Conservation (phyloP, 2,797 vertebrate genomes). For the Numenius phaeopus region DNA sequence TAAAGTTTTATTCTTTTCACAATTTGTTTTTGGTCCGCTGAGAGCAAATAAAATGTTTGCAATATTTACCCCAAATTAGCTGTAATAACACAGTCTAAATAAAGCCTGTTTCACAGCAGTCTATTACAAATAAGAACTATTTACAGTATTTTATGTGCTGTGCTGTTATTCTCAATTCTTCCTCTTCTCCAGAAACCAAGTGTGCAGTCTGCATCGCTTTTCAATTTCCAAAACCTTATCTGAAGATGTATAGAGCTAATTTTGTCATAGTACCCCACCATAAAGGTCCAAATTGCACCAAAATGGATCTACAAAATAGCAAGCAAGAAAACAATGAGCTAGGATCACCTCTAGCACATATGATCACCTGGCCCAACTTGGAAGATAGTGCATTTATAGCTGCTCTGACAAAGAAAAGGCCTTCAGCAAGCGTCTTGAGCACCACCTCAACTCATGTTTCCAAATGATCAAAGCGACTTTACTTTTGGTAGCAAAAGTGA, state of each 20-base stretch:
- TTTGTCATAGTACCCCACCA: not conserved
- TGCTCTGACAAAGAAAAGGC: not conserved
- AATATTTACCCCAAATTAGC: conserved; percentile 11
- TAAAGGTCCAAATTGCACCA: not conserved
- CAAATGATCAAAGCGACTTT: not conserved
- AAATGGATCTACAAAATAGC: not conserved
- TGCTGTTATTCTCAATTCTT: not conserved
- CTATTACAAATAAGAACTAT: not conserved
- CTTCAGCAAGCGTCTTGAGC: not conserved
- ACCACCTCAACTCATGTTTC: not conserved
- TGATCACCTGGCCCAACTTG: not conserved
- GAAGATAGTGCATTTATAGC: not conserved
- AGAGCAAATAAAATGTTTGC: not conserved
- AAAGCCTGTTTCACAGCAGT: not conserved
- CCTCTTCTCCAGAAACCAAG: not conserved
- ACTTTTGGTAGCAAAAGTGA: not conserved
- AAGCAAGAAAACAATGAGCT: not conserved
- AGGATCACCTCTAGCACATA: not conserved
- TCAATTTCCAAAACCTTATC: not conserved
- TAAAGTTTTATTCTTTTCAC: not conserved
- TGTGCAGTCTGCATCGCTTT: not conserved
- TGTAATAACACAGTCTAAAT: not conserved
- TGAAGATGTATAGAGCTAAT: not conserved
- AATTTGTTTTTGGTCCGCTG: not conserved
- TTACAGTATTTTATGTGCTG: not conserved